Conservation (phyloP, 2,888 invertebrate genomes). For the Trissoscelio sp. region DNA sequence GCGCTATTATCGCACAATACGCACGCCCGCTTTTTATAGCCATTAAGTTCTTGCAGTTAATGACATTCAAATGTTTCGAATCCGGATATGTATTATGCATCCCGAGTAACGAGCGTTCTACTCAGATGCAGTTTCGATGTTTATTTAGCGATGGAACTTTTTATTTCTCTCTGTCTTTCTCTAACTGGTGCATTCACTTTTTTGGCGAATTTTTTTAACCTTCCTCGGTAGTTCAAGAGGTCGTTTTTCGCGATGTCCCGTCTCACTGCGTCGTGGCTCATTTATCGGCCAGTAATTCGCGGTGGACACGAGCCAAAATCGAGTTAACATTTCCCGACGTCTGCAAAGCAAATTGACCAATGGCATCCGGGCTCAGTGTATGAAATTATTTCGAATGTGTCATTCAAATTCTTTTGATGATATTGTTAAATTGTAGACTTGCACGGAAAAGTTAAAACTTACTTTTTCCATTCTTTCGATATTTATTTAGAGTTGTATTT, state of each 20-base stretch:
- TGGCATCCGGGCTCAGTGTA: conserved; percentile 7
- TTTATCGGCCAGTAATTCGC: conserved; percentile 72
- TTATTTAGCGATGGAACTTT: conserved; percentile 38
- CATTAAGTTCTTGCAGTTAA: conserved; percentile 67
- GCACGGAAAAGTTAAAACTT: no score
- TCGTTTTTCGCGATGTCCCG: conserved; percentile 13
- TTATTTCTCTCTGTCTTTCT: neutral
- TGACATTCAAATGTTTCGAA: conserved; percentile 67
- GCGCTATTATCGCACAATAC: conserved; percentile 56
- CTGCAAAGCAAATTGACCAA: conserved; percentile 36
- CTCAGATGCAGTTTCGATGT: conserved; percentile 60
- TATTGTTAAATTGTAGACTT: neutral
- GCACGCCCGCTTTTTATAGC: conserved; percentile 51
- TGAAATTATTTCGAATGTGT: conserved; percentile 22
- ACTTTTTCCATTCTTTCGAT: no score
- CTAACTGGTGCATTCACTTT: no score
- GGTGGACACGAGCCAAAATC: conserved; percentile 76
- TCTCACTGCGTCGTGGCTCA: conserved; percentile 69
- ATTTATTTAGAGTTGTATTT: no score
- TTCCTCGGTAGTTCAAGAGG: conserved; percentile 4
- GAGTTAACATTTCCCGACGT: conserved; percentile 72
- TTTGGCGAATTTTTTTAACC: neutral
- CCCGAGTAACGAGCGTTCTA: conserved; percentile 60
- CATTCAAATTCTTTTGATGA: neutral
- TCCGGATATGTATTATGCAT: conserved; percentile 66